These are phyloP conservation scores for Scotopteryx bipunctaria DNA, from an alignment of 2,888 invertebrate species.

Conservation along the genomic window DNA sequence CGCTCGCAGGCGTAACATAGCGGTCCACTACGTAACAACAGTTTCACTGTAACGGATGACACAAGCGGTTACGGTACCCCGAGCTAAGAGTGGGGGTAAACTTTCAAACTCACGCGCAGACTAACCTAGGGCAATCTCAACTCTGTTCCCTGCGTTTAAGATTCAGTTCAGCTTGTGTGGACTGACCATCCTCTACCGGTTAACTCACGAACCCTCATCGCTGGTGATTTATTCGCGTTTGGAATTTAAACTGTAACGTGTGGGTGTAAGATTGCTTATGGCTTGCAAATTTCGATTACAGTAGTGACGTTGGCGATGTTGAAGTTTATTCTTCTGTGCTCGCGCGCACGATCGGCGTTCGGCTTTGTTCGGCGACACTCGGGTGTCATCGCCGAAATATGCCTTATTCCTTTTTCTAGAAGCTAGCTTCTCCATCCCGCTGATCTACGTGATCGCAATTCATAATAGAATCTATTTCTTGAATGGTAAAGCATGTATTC, in stretches of 20 bases:
- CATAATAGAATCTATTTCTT: slow-evolving; percentile 26
- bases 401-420: slow-evolving; percentile 28
- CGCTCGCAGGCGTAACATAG: slow-evolving; percentile 60
- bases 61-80: slow-evolving; percentile 77
- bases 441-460: slow-evolving; percentile 31
- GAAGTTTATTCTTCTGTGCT: slow-evolving; percentile 11
- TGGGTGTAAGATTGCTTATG: neutral
- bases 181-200: slow-evolving; percentile 10
- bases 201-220: neutral
- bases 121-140: neutral
- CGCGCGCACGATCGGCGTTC: slow-evolving; percentile 39
- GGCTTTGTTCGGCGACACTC: slow-evolving; percentile 45
- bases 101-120: slow-evolving; percentile 73
- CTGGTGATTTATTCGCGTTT: slow-evolving; percentile 3
- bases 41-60: slow-evolving; percentile 80
- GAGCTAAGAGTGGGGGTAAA: slow-evolving; percentile 46
- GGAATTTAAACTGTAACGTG: slow-evolving; percentile 4
- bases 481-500: slow-evolving; percentile 47
- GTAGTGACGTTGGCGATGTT: slow-evolving; percentile 2
- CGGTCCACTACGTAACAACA: slow-evolving; percentile 70
- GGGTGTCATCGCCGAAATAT: slow-evolving; percentile 48
- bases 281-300: slow-evolving; percentile 3
- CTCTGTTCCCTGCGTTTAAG: neutral
- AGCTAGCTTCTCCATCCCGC: slow-evolving; percentile 37
- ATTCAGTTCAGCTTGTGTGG: neutral